These are phyloP conservation scores for Semicossyphus pulcher DNA, from an alignment of 2,113 vertebrate species.

Conservation along the genomic window DNA sequence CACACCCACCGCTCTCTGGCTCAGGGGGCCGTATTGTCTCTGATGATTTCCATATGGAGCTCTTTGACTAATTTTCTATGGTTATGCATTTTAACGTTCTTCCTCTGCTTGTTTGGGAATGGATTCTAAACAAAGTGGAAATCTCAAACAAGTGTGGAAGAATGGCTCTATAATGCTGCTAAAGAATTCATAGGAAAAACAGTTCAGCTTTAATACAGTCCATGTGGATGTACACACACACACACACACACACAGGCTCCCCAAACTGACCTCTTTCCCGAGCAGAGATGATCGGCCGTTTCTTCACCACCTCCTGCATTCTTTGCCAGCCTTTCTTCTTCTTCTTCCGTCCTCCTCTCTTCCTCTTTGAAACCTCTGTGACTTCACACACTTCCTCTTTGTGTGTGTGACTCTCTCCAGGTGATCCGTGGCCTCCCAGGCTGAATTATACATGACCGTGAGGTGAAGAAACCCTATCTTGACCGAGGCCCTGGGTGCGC, in stretches of 20 bases:
- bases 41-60: conserved; percentile 72
- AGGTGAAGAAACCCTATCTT: conserved; percentile 77
- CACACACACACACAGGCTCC: conserved; percentile 23
- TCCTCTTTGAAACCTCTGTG: conserved; percentile 30
- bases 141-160: conserved; percentile 53
- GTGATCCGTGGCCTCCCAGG: conserved; percentile 16
- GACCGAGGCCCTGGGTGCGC: conserved; percentile 23
- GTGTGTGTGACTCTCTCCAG: conserved; percentile 34
- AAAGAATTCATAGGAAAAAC: conserved; percentile 41
- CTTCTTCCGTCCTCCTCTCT: conserved; percentile 5
- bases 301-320: conserved; percentile 79
- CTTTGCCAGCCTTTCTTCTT: conserved; percentile 4
- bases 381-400: conserved; percentile 47
- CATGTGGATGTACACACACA: conserved; percentile 54
- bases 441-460: conserved; percentile 81
- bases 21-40: conserved; percentile 16
- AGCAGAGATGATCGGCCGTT: conserved; percentile 81
- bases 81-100: conserved; percentile 65
- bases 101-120: conserved; percentile 59
- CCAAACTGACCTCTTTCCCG: conserved; percentile 81
- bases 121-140: conserved; percentile 63
- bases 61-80: conserved; percentile 71
- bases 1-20: conserved; percentile 47
- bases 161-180: conserved; percentile 29
- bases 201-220: conserved; percentile 51